Percentiles rank a stretch among this genome's conserved stretches.
phyloP scores from a whole-genome alignment of 2,888 invertebrate genomes.

The Clunio marinus region DNA sequence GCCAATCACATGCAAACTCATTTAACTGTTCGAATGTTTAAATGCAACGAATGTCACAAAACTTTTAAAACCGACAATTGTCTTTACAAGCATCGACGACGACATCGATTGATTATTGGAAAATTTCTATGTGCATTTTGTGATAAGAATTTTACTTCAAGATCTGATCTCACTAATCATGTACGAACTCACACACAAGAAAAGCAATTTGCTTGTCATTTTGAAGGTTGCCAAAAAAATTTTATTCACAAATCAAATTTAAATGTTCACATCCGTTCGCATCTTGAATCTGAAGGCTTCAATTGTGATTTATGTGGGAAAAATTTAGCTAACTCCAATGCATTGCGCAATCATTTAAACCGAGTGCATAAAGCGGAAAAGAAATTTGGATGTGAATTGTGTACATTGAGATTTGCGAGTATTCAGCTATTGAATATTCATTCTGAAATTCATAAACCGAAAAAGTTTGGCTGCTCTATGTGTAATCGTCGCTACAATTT shows the following conservation, averaged over 20 bases:
- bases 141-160: constrained; percentile 19
- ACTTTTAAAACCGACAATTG: constrained; percentile 30
- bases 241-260: constrained; percentile 26
- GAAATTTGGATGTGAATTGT: not conserved
- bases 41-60: constrained; percentile 21
- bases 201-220: not conserved
- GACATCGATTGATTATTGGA: not conserved
- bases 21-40: not conserved
- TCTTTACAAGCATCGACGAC: not conserved
- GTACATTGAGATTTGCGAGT: constrained; percentile 20
- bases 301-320: constrained; percentile 24
- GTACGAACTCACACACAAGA: constrained; percentile 16
- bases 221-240: constrained; percentile 7
- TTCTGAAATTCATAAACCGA: constrained; percentile 15
- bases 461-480: not conserved
- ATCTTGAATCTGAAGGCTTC: not conserved
- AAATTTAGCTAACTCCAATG: constrained; percentile 25
- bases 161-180: constrained; percentile 21
- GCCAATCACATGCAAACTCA: constrained; percentile 34
- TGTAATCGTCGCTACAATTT: constrained; percentile 24
- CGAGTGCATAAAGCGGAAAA: constrained; percentile 31
- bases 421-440: constrained; percentile 14
- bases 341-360: constrained; percentile 19
- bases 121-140: constrained; percentile 21
- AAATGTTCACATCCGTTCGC: constrained; percentile 21